Percentiles rank a stretch among this genome's conserved stretches.
phyloP scores from a whole-genome alignment of 2,888 invertebrate genomes.

The Nowickia ferox region DNA sequence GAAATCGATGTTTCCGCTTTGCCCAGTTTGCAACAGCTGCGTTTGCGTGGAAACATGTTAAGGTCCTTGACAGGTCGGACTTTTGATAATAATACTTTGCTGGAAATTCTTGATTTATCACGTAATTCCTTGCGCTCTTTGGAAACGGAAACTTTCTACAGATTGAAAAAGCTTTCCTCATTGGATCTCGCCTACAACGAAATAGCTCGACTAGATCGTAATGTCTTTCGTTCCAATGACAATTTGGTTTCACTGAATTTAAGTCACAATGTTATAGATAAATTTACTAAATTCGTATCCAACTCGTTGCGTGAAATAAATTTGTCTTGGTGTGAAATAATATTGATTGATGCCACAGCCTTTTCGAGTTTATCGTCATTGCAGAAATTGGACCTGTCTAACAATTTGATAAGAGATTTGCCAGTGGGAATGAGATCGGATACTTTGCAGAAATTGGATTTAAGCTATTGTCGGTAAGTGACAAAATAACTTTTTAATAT shows the following conservation, averaged over 20 bases:
- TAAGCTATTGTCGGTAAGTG: slow-evolving; percentile 81
- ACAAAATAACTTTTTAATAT: not conserved
- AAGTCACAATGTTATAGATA: slow-evolving; percentile 87
- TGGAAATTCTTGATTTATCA: slow-evolving; percentile 87
- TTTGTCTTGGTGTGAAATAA: slow-evolving; percentile 88
- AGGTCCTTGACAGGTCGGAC: slow-evolving; percentile 84
- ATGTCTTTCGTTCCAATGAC: slow-evolving; percentile 86
- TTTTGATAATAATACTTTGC: slow-evolving; percentile 86
- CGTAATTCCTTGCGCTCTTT: slow-evolving; percentile 87
- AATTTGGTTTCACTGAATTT: slow-evolving; percentile 86
- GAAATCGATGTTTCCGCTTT: slow-evolving; percentile 86
- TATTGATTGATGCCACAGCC: slow-evolving; percentile 84
- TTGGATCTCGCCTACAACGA: slow-evolving; percentile 89
- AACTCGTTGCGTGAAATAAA: slow-evolving; percentile 85
- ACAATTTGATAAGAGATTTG: slow-evolving; percentile 86
- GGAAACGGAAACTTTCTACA: slow-evolving; percentile 86
- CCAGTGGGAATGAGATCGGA: slow-evolving; percentile 86
- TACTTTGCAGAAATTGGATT: slow-evolving; percentile 85
- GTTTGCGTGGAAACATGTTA: slow-evolving; percentile 87
- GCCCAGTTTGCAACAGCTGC: slow-evolving; percentile 85
- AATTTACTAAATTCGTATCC: slow-evolving; percentile 85
- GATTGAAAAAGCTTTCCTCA: slow-evolving; percentile 85
- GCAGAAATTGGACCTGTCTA: slow-evolving; percentile 86
- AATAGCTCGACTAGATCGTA: slow-evolving; percentile 85
- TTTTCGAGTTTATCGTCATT: slow-evolving; percentile 86